A percentile compares a stretch with the other conserved stretches of the same genome.
phyloP scores from a whole-genome alignment of 2,113 vertebrate genomes.

The Poeciliopsis prolifica region DNA sequence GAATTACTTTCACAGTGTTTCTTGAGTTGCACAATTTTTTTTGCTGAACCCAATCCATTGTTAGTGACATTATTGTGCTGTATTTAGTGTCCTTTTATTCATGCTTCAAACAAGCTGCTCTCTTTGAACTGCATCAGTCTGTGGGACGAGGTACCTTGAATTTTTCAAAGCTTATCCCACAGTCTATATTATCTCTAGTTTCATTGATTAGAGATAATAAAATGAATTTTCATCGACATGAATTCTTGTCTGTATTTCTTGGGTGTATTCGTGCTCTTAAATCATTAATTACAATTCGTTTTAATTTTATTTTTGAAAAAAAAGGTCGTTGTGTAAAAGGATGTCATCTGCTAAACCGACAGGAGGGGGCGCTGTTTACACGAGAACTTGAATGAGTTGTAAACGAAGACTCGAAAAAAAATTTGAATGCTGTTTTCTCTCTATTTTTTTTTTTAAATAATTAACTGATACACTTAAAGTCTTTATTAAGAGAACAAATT shows the following conservation, averaged over 20 bases:
- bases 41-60: conserved; percentile 7
- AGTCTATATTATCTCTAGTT: neutral
- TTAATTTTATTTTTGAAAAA: too few species aligned
- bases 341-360: conserved; percentile 9
- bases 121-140: conserved; percentile 13
- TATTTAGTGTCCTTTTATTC: conserved; percentile 8
- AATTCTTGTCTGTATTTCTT: neutral
- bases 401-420: neutral
- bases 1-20: neutral
- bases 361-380: conserved; percentile 47
- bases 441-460: neutral
- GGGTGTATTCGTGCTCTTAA: neutral
- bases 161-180: conserved; percentile 5
- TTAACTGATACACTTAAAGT: neutral
- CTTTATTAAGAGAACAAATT: neutral
- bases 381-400: neutral
- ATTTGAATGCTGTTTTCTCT: neutral
- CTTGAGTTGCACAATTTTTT: neutral
- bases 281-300: neutral
- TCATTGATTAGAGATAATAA: conserved; percentile 4
- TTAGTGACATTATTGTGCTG: conserved; percentile 17
- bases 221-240: neutral
- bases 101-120: conserved; percentile 13
- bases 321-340: neutral
- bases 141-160: neutral